phyloP scores from a whole-genome alignment of 2,113 vertebrate species.

The Corythaeola cristata region DNA sequence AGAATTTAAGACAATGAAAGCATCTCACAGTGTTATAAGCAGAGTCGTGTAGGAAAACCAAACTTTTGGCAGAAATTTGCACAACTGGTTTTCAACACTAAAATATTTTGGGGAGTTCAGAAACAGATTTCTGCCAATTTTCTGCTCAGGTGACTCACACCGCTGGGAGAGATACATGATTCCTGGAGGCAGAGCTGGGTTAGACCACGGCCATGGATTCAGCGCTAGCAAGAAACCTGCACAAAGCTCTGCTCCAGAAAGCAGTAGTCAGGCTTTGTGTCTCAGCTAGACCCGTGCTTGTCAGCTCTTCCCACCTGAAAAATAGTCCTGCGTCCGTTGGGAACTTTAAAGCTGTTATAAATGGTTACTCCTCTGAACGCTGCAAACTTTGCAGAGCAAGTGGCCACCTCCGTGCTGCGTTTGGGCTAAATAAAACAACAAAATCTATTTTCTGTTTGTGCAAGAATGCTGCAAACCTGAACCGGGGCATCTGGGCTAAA shows the following conservation, averaged over 20 bases:
- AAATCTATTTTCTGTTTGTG: background rate
- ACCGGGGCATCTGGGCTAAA: background rate
- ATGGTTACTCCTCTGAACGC: background rate
- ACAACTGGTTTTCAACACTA: background rate
- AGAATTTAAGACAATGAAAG: background rate
- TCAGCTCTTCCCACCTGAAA: background rate
- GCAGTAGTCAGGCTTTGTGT: background rate
- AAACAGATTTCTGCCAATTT: background rate
- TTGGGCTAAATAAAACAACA: background rate
- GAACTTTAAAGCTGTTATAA: background rate
- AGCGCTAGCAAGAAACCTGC: background rate
- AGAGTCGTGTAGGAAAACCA: background rate
- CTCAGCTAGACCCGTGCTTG: background rate
- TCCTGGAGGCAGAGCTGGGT: background rate
- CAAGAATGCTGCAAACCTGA: background rate
- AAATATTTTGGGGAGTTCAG: background rate
- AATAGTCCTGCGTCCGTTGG: rapidly evolving
- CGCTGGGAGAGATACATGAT: background rate
- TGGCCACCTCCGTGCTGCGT: rapidly evolving
- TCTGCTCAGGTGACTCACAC: background rate
- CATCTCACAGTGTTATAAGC: background rate
- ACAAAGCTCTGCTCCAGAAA: background rate
- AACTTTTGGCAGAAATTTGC: background rate
- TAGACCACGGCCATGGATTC: no score
- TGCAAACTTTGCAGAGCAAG: background rate